phyloP scores from a whole-genome alignment of 2,797 vertebrate species.

The Argyrosomus regius region DNA sequence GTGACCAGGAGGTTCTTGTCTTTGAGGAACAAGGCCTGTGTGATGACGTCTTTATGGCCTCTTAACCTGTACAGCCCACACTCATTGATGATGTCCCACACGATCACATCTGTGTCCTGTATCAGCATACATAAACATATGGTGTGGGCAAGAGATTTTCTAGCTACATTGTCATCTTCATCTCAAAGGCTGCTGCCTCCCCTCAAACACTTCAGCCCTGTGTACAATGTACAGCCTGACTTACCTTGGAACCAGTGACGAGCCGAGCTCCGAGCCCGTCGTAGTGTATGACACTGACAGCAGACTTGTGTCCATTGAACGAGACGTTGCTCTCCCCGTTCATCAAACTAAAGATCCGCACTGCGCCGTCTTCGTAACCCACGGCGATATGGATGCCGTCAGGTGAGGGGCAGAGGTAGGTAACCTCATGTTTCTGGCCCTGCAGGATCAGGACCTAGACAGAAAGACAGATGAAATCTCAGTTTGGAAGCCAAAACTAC shows the following conservation, averaged over 20 bases:
- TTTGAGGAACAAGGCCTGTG: constrained; percentile 91
- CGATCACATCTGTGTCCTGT: constrained; percentile 96
- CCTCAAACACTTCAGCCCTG: background rate
- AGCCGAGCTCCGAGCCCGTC: constrained; percentile 93
- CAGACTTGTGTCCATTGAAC: constrained; percentile 96
- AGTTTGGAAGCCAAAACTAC: too few species aligned
- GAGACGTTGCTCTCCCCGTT: constrained; percentile 91
- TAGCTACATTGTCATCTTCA: background rate
- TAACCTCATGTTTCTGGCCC: constrained; percentile 94
- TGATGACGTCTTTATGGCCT: constrained; percentile 95
- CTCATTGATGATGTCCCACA: constrained; percentile 99
- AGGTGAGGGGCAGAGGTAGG: constrained; percentile 91
- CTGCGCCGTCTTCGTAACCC: constrained; percentile 94
- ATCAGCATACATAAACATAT: background rate
- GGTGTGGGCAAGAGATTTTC: too few species aligned
- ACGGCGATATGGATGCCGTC: constrained; percentile 93
- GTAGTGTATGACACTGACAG: constrained; percentile 90
- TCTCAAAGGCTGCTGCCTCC: too few species aligned
- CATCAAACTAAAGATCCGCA: constrained; percentile 92
- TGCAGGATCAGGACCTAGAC: constrained; percentile 93
- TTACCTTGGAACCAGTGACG: constrained; percentile 95
- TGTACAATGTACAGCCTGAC: background rate
- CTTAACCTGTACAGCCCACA: constrained; percentile 94
- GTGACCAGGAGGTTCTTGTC: constrained; percentile 94
- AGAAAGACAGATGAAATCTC: background rate